Conservation (phyloP, 2,888 invertebrate species). For the Chironomus riparius region DNA sequence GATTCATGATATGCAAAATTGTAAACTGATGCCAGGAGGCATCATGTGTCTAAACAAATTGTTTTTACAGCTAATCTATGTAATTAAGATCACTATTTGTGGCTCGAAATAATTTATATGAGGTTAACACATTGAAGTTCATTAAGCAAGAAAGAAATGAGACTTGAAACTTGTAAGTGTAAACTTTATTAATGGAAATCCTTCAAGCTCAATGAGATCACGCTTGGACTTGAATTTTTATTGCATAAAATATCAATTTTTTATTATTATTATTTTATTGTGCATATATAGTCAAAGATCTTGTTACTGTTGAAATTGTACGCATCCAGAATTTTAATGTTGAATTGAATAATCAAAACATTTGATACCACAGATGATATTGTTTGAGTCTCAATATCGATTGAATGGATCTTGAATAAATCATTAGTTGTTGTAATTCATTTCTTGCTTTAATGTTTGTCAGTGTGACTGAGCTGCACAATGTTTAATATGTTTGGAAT, state of each 20-base stretch:
- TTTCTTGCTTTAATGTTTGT: too few species aligned
- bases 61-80: neutral
- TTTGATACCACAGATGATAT: too few species aligned
- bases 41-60: neutral
- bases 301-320: too few species aligned
- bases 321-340: neutral
- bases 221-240: neutral
- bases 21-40: neutral
- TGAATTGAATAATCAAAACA: neutral
- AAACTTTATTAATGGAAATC: neutral
- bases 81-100: neutral
- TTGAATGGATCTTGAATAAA: too few species aligned
- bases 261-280: too few species aligned
- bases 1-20: neutral
- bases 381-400: too few species aligned
- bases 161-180: neutral
- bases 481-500: too few species aligned
- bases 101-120: neutral
- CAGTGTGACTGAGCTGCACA: too few species aligned
- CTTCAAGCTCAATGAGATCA: neutral
- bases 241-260: neutral
- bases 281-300: too few species aligned
- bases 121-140: neutral
- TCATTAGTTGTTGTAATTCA: too few species aligned
- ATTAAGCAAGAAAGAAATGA: too few species aligned